Conservation (phyloP, 1,140 invertebrate genomes). For the Piezodorus guildinii region DNA sequence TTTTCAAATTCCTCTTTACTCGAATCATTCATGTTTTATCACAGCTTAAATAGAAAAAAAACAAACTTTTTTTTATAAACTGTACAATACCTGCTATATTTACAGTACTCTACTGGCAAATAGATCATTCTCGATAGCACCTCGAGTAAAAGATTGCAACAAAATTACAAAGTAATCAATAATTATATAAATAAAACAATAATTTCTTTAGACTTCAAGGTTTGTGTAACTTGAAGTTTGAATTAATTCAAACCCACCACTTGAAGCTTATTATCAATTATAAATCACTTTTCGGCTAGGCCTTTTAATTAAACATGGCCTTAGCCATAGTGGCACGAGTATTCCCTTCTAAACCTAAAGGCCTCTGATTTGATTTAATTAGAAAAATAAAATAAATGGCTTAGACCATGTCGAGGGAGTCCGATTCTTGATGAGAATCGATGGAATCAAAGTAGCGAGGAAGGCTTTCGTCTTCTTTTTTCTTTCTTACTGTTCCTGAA, state of each 20-base stretch:
- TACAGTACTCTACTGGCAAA: not conserved
- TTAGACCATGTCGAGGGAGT: slow-evolving; percentile 1
- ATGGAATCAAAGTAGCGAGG: slow-evolving; percentile 2
- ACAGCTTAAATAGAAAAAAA: slow-evolving; percentile 2
- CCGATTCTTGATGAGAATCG: not conserved
- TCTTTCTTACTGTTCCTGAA: not conserved
- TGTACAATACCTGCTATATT: slow-evolving; percentile 1
- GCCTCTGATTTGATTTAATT: not conserved
- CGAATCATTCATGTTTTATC: slow-evolving; percentile 2
- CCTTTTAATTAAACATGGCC: not conserved
- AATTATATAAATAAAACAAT: too few relatives aligned
- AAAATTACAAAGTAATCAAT: too few relatives aligned
- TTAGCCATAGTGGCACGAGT: not conserved
- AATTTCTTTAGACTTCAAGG: not conserved
- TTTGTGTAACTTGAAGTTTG: slow-evolving; percentile 3
- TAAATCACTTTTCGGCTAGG: too few relatives aligned
- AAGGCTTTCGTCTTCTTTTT: slow-evolving; percentile 4
- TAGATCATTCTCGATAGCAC: slow-evolving; percentile 9
- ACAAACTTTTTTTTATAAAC: not conserved
- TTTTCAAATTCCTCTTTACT: not conserved
- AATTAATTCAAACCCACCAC: slow-evolving; percentile 2
- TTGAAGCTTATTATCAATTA: not conserved
- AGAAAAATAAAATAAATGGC: too few relatives aligned
- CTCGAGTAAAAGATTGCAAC: not conserved
- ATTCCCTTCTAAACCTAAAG: not conserved